Percentiles rank a stretch among this genome's conserved stretches.
Conservation (phyloP, 2,888 invertebrate genomes). For the Hirtodrosophila cameraria region DNA sequence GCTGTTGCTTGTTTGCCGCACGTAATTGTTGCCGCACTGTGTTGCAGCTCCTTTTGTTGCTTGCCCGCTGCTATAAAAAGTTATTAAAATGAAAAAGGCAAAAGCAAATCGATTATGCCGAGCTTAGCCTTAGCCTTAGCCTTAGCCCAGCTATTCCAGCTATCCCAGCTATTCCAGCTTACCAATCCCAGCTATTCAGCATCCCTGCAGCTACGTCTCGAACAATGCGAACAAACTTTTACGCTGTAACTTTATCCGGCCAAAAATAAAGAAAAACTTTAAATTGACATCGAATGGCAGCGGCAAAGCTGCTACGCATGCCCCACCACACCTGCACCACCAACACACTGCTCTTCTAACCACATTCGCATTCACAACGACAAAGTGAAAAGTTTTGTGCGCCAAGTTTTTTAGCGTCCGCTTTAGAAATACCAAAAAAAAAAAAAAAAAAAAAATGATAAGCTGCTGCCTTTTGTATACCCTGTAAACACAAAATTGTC, state of each 20-base stretch:
- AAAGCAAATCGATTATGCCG: slow-evolving; percentile 70
- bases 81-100: slow-evolving; percentile 76
- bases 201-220: slow-evolving; percentile 20
- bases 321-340: slow-evolving; percentile 13
- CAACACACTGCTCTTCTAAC: slow-evolving; percentile 15
- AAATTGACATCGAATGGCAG: slow-evolving; percentile 77
- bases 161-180: no score
- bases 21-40: slow-evolving; percentile 74
- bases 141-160: slow-evolving; percentile 1
- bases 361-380: slow-evolving; percentile 57
- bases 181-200: background rate
- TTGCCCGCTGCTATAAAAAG: slow-evolving; percentile 49
- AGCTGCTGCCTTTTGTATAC: slow-evolving; percentile 35
- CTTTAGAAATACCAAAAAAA: slow-evolving; percentile 32
- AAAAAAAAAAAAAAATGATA: slow-evolving; percentile 48
- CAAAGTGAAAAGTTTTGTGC: slow-evolving; percentile 69
- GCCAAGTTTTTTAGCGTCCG: slow-evolving; percentile 28
- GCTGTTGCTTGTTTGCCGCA: slow-evolving; percentile 64
- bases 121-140: slow-evolving; percentile 45
- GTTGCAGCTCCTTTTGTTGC: slow-evolving; percentile 30
- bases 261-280: slow-evolving; percentile 63
- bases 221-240: slow-evolving; percentile 52
- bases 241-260: slow-evolving; percentile 44
- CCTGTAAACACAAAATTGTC: slow-evolving; percentile 15
- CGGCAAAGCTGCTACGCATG: slow-evolving; percentile 51